phyloP scores from a whole-genome alignment of 2,113 vertebrate genomes.

The Hiodon tergisus region DNA sequence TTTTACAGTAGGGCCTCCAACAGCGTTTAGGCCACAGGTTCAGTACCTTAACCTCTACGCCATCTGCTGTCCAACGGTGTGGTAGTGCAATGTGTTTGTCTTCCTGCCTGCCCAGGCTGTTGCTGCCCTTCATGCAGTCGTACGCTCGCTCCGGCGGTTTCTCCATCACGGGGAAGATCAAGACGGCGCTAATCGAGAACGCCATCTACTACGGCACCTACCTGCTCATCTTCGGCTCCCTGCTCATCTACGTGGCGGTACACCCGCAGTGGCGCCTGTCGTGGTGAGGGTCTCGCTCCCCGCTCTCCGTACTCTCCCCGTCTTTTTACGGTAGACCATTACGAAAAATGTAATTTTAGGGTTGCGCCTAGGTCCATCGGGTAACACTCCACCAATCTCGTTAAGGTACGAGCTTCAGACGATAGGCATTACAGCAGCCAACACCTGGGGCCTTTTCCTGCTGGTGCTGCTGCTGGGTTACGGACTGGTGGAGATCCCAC shows the following conservation, averaged over 20 bases:
- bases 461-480: constrained; percentile 89
- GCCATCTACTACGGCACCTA: constrained; percentile 97
- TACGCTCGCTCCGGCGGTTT: constrained; percentile 95
- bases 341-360: background rate
- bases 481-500: constrained; percentile 92
- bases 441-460: constrained; percentile 96
- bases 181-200: constrained; percentile 94
- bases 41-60: too few relatives aligned
- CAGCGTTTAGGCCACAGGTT: background rate
- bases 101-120: constrained; percentile 66
- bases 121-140: constrained; percentile 97
- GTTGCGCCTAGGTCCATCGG: background rate
- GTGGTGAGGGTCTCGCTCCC: constrained; percentile 68
- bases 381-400: background rate
- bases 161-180: constrained; percentile 94
- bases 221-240: constrained; percentile 90
- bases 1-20: background rate
- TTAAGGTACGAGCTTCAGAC: constrained; percentile 88
- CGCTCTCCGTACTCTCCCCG: background rate
- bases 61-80: too few relatives aligned
- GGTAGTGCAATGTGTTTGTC: too few relatives aligned
- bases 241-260: constrained; percentile 94
- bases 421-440: constrained; percentile 93
- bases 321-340: too few relatives aligned
- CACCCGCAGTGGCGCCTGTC: constrained; percentile 81